phyloP scores from a whole-genome alignment of 2,888 invertebrate species.

The Neoascia interrupta region DNA sequence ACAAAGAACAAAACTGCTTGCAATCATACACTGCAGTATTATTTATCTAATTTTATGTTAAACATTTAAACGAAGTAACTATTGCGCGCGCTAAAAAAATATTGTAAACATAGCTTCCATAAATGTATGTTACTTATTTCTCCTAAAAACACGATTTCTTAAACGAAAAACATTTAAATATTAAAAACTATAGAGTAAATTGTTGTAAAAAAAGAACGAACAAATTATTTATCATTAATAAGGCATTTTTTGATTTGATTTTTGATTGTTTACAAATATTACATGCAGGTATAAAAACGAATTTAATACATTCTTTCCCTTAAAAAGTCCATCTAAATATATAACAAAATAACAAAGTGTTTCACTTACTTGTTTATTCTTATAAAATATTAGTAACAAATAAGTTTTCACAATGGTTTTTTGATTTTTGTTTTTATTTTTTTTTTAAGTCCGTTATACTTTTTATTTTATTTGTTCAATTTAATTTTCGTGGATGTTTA shows the following conservation, averaged over 20 bases:
- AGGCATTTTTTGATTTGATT: conserved; percentile 61
- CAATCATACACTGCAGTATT: not conserved
- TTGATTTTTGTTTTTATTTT: conserved; percentile 25
- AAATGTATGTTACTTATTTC: not conserved
- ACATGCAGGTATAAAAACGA: conserved; percentile 51
- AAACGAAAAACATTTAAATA: conserved; percentile 25
- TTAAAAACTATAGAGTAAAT: conserved; percentile 12
- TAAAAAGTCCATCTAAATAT: conserved; percentile 1
- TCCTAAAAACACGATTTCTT: conserved; percentile 3
- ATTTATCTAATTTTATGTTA: conserved; percentile 17
- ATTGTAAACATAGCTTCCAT: conserved; percentile 21
- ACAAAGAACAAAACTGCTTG: too few species aligned
- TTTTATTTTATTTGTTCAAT: conserved; percentile 22
- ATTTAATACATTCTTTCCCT: conserved; percentile 8
- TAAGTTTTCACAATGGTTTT: conserved; percentile 23
- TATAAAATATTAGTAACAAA: conserved; percentile 58
- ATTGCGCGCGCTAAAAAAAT: conserved; percentile 62
- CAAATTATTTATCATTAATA: conserved; percentile 52
- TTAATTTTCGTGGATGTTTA: conserved; percentile 25
- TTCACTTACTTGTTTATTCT: conserved; percentile 21
- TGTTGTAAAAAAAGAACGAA: conserved; percentile 28
- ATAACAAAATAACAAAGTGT: conserved; percentile 35
- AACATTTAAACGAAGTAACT: conserved; percentile 59
- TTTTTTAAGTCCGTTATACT: conserved; percentile 7
- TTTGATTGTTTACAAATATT: conserved; percentile 24